Evolutionary conservation across 2,113 vertebrate genomes (phyloP).

Genomic region (Neolamprologus kungweensis): DNA sequence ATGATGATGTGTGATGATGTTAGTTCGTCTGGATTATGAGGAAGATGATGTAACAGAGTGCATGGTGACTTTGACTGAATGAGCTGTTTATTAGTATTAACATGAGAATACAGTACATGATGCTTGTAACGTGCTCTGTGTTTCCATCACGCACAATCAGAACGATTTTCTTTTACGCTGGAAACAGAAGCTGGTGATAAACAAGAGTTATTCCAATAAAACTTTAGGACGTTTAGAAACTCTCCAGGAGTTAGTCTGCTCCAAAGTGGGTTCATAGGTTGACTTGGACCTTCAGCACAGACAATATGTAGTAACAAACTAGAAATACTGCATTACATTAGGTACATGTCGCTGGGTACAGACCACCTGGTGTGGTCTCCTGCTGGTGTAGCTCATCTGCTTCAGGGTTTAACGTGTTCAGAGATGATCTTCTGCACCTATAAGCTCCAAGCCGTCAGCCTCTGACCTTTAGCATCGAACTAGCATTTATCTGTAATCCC

Average conservation of each 20-base stretch:
- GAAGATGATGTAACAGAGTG: constrained; percentile 35
- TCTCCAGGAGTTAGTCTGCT: neutral
- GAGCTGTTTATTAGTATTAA: constrained; percentile 63
- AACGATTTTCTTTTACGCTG: neutral
- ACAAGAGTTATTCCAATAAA: neutral
- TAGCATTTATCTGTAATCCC: neutral
- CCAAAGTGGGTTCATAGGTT: neutral
- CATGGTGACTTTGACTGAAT: constrained; percentile 55
- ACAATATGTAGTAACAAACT: neutral
- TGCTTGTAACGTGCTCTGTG: constrained; percentile 36
- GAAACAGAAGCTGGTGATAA: neutral
- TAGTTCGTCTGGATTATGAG: constrained; percentile 30
- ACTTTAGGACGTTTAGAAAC: neutral
- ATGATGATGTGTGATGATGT: neutral
- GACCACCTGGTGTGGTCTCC: neutral
- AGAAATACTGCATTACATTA: neutral
- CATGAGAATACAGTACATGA: constrained; percentile 63
- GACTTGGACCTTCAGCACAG: neutral
- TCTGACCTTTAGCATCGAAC: neutral
- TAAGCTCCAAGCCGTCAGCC: neutral
- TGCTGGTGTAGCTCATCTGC: neutral
- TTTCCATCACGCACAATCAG: neutral
- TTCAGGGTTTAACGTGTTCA: neutral
- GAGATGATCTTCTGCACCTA: neutral
- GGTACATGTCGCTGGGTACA: neutral